Base-by-base conservation (phyloP, 2,797 vertebrate genomes). In the Arremon aurantiirostris region DNA sequence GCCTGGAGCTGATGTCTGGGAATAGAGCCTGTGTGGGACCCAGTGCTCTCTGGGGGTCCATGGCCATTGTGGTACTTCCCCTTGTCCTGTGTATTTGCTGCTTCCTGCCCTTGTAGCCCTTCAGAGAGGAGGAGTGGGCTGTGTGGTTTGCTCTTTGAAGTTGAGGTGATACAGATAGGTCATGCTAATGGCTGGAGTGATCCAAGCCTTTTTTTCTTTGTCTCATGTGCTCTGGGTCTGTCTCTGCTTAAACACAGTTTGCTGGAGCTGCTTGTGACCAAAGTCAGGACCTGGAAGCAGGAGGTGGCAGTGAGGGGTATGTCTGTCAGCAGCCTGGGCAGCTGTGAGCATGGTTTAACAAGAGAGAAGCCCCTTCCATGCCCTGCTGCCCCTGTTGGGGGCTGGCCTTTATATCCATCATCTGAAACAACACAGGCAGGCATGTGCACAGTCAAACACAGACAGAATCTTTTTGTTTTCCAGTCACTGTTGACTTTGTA, bases 41-140 rank as follows among this genome's bases (percentile, higher is more conserved):
- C 11, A 6, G 15, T 1, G 4, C 23, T 77, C 27, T 47, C 10
- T 1, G 1, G 8, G 5, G 12, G 1, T 8, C 23, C 9, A 5
- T 42, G 50, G 23, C 34, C 30, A 14, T 19, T 39, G 35, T 5
- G 14, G 9, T 71, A 22, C 32, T 79, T 71, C 17, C 6, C 22
- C 16, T 82, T 10, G 2, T 6, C 13, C 18, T 60, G 14, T 12
- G 11, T n/a, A 4, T 70, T 49, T 70, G 12, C 20, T 59, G 26
- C 63, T 68, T n/a, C 21, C 21, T 79, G 55, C 26, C 28, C 34
- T 69, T 1, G 3, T 19, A 56, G 44, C 20, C 50, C 30, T 82
- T 72, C 27, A 37, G 30, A 50, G 34, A 13, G 2, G 5, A 3
- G 9, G 17, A 35, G 32, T 11, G 18, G 5, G 24, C 49, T 64